phyloP scores from a whole-genome alignment of 2,888 invertebrate species.

The Calephelis perditalis region DNA sequence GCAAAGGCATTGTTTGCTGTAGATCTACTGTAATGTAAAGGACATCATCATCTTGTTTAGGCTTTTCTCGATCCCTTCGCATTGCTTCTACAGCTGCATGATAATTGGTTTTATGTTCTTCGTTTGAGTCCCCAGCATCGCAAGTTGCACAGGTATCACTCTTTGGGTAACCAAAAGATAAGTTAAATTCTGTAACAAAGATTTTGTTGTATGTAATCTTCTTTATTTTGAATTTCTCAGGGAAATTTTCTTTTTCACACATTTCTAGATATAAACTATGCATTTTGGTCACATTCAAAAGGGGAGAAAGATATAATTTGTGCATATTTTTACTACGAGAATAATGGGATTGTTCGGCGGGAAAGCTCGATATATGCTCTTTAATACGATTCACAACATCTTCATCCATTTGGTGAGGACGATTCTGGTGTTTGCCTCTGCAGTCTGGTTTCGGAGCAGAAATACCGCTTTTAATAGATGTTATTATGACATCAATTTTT shows the following conservation, averaged over 20 bases:
- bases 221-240: slow-evolving; percentile 30
- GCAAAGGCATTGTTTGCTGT: slow-evolving; percentile 19
- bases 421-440: slow-evolving; percentile 23
- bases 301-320: slow-evolving; percentile 32
- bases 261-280: slow-evolving; percentile 27
- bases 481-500: background rate
- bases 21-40: slow-evolving; percentile 15
- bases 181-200: slow-evolving; percentile 34
- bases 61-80: slow-evolving; percentile 19
- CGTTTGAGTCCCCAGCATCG: slow-evolving; percentile 28
- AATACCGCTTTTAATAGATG: background rate
- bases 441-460: slow-evolving; percentile 16
- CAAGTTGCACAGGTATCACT: slow-evolving; percentile 32
- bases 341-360: slow-evolving; percentile 31
- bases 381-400: slow-evolving; percentile 14
- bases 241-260: slow-evolving; percentile 27
- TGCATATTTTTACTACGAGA: slow-evolving; percentile 32
- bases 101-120: slow-evolving; percentile 26
- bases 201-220: slow-evolving; percentile 30
- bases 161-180: slow-evolving; percentile 32
- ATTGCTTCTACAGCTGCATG: slow-evolving; percentile 28
- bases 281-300: slow-evolving; percentile 33
- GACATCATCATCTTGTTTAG: slow-evolving; percentile 1
- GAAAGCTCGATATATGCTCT: slow-evolving; percentile 22
- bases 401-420: slow-evolving; percentile 20